Evolutionary conservation across 2,888 invertebrate species (phyloP), one percentile per base, ranked within the genome.

Genomic region (Chymomyza caudatula): DNA sequence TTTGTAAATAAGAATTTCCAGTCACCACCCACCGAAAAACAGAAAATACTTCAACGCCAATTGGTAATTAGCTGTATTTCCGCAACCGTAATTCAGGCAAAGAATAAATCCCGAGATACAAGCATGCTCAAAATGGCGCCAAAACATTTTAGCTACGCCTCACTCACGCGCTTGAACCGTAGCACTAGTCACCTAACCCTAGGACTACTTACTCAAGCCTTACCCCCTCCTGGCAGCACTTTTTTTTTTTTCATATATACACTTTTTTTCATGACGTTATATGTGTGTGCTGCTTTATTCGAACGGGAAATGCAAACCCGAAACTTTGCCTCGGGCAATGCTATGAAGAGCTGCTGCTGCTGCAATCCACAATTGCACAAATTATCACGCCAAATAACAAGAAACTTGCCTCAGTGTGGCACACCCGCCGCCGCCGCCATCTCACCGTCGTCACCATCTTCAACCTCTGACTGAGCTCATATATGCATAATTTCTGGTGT

Each of bases 361-460:
- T 6, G 55, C 74, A 75, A 75, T 80, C 78, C 82, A 76, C 85
- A 85, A 82, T 83, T 85, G 84, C 84, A 85, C 84, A 84, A 83
- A 85, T 82, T 82, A 82, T 82, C 82, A 83, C 86, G 86, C 82
- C 85, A 85, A 83, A 81, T 77, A 85, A 78, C 78, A 83, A 68
- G 84, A 74, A 64, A 65, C 62, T 78, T 59, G 72, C 79, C 76
- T 71, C 62, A 54, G 47, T 47, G n/a, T 55, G 73, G 47, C 70
- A 72, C 76, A 68, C 71, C 70, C 68, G 65, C 76, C 13, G 20
- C 51, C 20, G 13, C 20, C 42, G 15, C 37, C n/a, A n/a, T n/a
- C n/a, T 20, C 5, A 15, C 15, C 25, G n/a, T 3, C n/a, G n/a
- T n/a, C n/a, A n/a, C n/a, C n/a, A n/a, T n/a, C n/a, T 37, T 37